Evolutionary conservation across 2,113 vertebrate species (phyloP).

Genomic region (Alexandromys fortis): DNA sequence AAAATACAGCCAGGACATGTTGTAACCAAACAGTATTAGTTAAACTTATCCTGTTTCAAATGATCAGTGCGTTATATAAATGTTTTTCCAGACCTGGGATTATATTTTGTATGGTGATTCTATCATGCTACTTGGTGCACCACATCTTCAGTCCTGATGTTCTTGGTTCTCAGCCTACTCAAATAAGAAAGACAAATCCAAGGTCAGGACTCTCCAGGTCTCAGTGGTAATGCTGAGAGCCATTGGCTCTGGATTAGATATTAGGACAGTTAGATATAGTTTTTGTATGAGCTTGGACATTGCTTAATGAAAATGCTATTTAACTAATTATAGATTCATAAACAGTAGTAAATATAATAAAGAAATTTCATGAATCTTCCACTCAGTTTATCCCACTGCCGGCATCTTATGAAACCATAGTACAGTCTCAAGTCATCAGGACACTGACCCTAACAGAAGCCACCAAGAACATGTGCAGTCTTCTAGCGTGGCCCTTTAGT

Average conservation of each 20-base stretch:
- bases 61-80: not conserved
- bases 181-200: not conserved
- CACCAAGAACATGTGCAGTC: not conserved
- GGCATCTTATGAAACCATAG: not conserved
- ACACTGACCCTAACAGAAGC: not conserved
- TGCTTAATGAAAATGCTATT: not conserved
- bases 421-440: not conserved
- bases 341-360: not conserved
- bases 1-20: not conserved
- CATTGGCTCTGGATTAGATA: not conserved
- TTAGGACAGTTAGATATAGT: not conserved
- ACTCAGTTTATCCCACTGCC: not conserved
- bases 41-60: not conserved
- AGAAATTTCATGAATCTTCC: not conserved
- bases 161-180: not conserved
- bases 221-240: not conserved
- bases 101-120: not conserved
- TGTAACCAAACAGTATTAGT: not conserved
- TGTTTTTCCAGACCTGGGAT: not conserved
- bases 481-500: too few species aligned
- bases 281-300: not conserved
- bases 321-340: not conserved
- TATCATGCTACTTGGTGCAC: not conserved
- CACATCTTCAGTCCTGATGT: not conserved
- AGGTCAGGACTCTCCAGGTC: not conserved